These are phyloP conservation scores for Antechinus stuartii DNA, from an alignment of 2,113 vertebrate species.

Conservation along the genomic window DNA sequence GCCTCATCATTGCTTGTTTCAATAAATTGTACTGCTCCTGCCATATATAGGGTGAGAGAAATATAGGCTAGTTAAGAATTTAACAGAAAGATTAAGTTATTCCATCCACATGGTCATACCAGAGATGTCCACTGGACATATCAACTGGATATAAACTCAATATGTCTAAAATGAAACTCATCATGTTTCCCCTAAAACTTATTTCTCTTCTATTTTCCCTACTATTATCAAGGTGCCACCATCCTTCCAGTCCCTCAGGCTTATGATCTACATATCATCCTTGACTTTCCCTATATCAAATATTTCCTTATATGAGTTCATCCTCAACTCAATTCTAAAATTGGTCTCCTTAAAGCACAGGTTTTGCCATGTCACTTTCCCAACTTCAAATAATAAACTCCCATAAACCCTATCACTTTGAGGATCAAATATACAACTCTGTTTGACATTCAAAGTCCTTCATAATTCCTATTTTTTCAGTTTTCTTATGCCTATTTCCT, in stretches of 20 bases:
- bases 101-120: background rate
- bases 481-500: background rate
- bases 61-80: background rate
- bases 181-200: background rate
- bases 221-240: background rate
- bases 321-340: background rate
- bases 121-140: background rate
- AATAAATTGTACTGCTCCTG: background rate
- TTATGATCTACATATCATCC: background rate
- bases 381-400: background rate
- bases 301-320: background rate
- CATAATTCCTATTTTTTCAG: background rate
- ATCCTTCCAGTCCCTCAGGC: background rate
- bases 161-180: background rate
- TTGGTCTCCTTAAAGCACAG: background rate
- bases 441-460: background rate
- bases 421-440: background rate
- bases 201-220: background rate
- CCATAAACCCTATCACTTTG: background rate
- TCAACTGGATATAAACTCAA: background rate
- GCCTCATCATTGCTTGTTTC: background rate
- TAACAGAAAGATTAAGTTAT: background rate
- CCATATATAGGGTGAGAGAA: background rate
- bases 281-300: background rate
- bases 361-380: background rate